Conservation (phyloP, 2,797 vertebrate genomes). For the Masticophis lateralis region DNA sequence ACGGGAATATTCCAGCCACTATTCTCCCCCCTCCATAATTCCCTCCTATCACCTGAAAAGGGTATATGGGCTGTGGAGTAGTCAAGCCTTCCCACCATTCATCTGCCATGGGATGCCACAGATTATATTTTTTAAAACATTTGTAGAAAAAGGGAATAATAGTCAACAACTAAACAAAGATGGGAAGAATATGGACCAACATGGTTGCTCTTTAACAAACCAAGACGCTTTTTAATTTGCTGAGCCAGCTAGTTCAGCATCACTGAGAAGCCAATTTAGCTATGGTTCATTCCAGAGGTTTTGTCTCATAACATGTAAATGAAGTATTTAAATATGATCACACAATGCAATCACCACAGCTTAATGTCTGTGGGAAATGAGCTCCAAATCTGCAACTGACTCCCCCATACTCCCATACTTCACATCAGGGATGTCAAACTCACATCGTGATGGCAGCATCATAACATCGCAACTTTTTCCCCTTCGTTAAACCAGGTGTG, state of each 20-base stretch:
- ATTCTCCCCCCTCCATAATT: not conserved
- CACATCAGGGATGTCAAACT: not conserved
- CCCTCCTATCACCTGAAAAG: not conserved
- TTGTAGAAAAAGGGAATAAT: not conserved
- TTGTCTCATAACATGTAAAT: not conserved
- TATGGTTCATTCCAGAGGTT: not conserved
- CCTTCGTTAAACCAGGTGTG: no score
- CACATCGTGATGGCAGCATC: rapidly evolving
- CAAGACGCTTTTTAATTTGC: not conserved
- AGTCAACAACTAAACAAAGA: not conserved
- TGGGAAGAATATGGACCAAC: not conserved
- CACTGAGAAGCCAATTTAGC: not conserved
- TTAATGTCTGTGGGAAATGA: not conserved
- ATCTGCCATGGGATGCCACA: not conserved
- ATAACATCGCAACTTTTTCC: no score
- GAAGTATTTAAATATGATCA: not conserved
- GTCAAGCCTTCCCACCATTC: not conserved
- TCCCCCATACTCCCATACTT: not conserved
- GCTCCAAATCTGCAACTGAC: not conserved
- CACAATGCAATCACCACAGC: not conserved
- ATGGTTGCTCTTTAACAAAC: not conserved
- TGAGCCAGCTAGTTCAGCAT: not conserved
- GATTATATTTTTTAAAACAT: not conserved
- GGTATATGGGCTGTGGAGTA: not conserved
- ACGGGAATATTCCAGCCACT: not conserved